Percentiles rank a stretch among this genome's conserved stretches.
These are phyloP conservation scores for Sebastolobus altivelis DNA, from an alignment of 2,797 vertebrate species.

Conservation along the genomic window DNA sequence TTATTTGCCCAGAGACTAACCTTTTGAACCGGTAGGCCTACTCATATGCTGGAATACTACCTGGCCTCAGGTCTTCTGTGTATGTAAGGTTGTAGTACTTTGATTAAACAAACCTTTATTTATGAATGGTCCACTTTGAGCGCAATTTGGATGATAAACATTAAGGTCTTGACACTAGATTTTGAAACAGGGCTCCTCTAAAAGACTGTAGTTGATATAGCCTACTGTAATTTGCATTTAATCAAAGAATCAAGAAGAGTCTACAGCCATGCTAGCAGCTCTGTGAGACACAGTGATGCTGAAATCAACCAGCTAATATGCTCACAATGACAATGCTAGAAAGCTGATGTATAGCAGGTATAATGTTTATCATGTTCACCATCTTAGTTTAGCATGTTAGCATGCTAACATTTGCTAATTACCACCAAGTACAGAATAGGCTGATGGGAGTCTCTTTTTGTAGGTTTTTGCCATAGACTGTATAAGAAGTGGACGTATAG, in stretches of 20 bases:
- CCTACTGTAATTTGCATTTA: background rate
- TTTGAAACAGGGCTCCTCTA: background rate
- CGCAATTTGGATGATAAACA: background rate
- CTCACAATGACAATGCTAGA: background rate
- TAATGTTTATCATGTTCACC: background rate
- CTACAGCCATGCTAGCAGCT: background rate
- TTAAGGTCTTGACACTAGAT: background rate
- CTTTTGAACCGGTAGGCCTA: background rate
- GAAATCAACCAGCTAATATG: background rate
- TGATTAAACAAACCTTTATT: constrained; percentile 13
- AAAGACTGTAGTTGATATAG: background rate
- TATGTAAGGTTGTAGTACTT: background rate
- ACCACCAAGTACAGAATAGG: too few species aligned
- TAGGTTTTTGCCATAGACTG: too few species aligned
- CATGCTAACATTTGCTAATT: background rate
- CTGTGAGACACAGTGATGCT: background rate
- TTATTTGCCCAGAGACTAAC: constrained; percentile 39
- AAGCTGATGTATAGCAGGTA: background rate
- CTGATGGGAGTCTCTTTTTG: background rate
- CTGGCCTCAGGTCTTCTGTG: background rate
- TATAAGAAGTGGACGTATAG: too few species aligned
- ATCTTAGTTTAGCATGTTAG: background rate
- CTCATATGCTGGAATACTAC: background rate
- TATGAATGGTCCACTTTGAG: background rate
- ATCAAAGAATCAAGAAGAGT: background rate